Evolutionary conservation across 2,113 vertebrate species (phyloP), one percentile per base, ranked within the genome.

Genomic region (Hydrolagus affinis): DNA sequence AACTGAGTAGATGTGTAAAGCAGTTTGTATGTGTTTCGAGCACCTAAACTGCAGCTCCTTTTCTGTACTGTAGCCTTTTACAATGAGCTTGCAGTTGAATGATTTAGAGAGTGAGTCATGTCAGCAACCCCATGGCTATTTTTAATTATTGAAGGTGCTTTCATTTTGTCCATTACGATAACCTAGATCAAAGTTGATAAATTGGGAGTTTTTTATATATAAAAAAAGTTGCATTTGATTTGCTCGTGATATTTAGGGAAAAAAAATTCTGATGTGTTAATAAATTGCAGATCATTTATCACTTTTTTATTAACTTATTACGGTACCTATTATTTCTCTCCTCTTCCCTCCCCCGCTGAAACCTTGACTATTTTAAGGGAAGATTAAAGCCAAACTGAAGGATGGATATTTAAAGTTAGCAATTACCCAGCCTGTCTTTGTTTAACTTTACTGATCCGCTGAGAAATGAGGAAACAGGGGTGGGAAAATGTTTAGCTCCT

Each of bases 1-100:
- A 95, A 92, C 96, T 98, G 96, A 98, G 97, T 98, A 96, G 98
- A 96, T 94, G 94, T 92, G 89, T 88, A 89, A 91, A 89, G 87
- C 88, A 88, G 90, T 87, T 88, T 85, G 88, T 68, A 91, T 90
- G 88, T 85, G 88, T 90, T 89, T 68, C 88, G 90, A 91, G 91
- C 91, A 90, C 88, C 89, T 91, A 89, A 92, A 91, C 89, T 91
- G 89, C 88, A 87, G 89, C 90, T 88, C 87, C 69, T 85, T 70
- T 85, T 21, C 69, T 15, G 89, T 87, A 88, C 89, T 89, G 90
- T 91, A 92, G 91, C 92, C 90, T 91, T 32, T 64, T 85, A 92
- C 90, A 89, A 89, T 92, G 93, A 94, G 94, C 95, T 94, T 92
- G 62, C 8, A 87, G 89, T 62, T 90, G 75, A 88, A 90, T 87